Evolutionary conservation across 2,797 vertebrate genomes (phyloP).

Genomic region (Notoglanidium macrostoma): DNA sequence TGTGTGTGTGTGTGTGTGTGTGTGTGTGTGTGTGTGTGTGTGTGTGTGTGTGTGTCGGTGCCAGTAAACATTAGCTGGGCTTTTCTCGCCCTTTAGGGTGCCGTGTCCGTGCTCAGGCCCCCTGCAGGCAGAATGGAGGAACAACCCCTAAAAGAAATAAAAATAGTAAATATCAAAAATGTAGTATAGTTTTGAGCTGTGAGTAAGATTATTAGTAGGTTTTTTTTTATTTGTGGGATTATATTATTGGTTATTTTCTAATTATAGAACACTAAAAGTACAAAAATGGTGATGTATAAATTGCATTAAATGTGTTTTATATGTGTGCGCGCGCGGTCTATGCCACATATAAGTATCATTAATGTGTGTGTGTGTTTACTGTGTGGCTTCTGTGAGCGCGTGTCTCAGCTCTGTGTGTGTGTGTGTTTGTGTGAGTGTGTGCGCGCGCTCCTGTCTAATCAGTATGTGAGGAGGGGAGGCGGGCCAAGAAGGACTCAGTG

Average conservation of each 20-base stretch:
- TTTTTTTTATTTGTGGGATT: neutral
- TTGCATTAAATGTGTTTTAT: neutral
- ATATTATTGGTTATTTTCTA: neutral
- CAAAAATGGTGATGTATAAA: too few species aligned
- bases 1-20: neutral
- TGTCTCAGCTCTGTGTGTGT: constrained; percentile 23
- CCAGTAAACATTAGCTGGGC: neutral
- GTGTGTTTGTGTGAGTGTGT: constrained; percentile 2
- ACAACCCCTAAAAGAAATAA: neutral
- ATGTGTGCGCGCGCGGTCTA: neutral
- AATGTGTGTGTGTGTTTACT: neutral
- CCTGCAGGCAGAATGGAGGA: neutral
- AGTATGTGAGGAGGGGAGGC: constrained; percentile 74
- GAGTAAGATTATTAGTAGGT: neutral
- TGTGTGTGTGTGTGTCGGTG: neutral
- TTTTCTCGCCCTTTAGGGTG: neutral
- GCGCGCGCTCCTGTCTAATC: constrained; percentile 65
- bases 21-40: neutral
- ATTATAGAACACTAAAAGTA: neutral
- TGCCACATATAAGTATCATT: too few species aligned
- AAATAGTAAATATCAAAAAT: too few species aligned
- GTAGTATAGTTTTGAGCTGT: neutral
- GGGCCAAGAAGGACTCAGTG: constrained; percentile 79
- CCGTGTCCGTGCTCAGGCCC: neutral
- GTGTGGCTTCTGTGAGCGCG: constrained; percentile 11